Evolutionary conservation across 2,888 invertebrate genomes (phyloP).

Genomic region (Sicus ferrugineus): DNA sequence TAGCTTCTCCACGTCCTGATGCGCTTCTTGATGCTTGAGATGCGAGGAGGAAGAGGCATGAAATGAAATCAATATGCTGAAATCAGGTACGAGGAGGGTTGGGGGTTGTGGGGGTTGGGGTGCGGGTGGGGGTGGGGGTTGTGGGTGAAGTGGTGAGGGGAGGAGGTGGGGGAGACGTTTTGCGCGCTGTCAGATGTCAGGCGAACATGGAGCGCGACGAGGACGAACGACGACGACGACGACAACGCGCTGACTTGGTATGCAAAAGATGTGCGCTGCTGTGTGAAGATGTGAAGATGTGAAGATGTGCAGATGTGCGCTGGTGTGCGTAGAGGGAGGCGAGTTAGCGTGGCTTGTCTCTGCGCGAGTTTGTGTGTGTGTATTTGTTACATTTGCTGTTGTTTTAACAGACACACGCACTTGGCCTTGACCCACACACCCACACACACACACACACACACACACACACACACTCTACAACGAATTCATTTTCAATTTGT

Average conservation of each 20-base stretch:
- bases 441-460: too few relatives aligned
- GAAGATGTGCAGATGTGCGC: too few relatives aligned
- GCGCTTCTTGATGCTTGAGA: background rate
- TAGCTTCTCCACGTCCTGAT: background rate
- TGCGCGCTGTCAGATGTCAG: slow-evolving; percentile 1
- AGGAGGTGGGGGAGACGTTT: background rate
- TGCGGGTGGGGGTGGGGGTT: background rate
- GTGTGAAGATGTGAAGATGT: background rate
- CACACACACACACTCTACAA: too few relatives aligned
- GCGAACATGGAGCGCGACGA: background rate
- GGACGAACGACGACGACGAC: background rate
- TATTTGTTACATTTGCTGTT: background rate
- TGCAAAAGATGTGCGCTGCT: background rate
- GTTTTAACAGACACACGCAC: slow-evolving; percentile 7
- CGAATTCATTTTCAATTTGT: too few relatives aligned
- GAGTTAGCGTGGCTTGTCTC: too few relatives aligned
- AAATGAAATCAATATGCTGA: background rate
- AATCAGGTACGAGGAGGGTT: background rate
- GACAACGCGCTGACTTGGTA: slow-evolving; percentile 4
- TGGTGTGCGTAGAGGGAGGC: too few relatives aligned
- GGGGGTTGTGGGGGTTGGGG: background rate
- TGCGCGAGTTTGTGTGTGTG: background rate
- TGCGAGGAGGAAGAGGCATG: background rate
- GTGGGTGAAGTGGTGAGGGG: background rate
- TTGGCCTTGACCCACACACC: slow-evolving; percentile 25